These are phyloP conservation scores for Melanotaenia parkinsoni DNA, from an alignment of 2,797 vertebrate species.

Conservation along the genomic window DNA sequence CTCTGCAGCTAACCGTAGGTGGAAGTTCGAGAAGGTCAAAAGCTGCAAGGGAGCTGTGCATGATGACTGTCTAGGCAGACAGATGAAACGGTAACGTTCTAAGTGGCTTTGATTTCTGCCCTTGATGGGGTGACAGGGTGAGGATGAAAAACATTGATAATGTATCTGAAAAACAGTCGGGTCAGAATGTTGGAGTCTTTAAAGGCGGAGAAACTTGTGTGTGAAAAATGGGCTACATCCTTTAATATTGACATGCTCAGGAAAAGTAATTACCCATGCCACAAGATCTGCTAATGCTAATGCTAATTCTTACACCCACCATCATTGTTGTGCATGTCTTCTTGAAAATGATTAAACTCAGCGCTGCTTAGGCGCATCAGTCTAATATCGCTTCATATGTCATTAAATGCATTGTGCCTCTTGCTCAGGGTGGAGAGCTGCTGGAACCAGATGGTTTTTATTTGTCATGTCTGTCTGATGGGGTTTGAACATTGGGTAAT, in stretches of 20 bases:
- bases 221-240: neutral
- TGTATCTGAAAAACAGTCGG: slow-evolving; percentile 1
- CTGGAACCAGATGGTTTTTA: slow-evolving; percentile 89
- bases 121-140: slow-evolving; percentile 12
- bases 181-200: slow-evolving; percentile 14
- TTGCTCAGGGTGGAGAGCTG: slow-evolving; percentile 73
- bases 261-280: neutral
- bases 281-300: slow-evolving; percentile 33
- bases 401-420: slow-evolving; percentile 85
- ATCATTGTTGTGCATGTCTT: slow-evolving; percentile 40
- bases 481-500: slow-evolving; percentile 83
- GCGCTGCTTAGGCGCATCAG: slow-evolving; percentile 12
- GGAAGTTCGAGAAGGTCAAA: slow-evolving; percentile 41
- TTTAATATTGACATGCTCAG: neutral
- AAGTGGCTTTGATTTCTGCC: slow-evolving; percentile 42
- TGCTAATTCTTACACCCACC: slow-evolving; percentile 18
- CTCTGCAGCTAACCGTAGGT: slow-evolving; percentile 57
- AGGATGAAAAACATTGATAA: slow-evolving; percentile 14
- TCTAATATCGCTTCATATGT: slow-evolving; percentile 68
- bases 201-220: slow-evolving; percentile 10
- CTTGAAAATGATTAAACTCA: slow-evolving; percentile 34
- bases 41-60: slow-evolving; percentile 29
- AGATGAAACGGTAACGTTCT: slow-evolving; percentile 34
- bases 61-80: slow-evolving; percentile 23
- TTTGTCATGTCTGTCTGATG: slow-evolving; percentile 90